phyloP scores from a whole-genome alignment of 2,113 vertebrate genomes.

The Myiozetetes cayanensis region DNA sequence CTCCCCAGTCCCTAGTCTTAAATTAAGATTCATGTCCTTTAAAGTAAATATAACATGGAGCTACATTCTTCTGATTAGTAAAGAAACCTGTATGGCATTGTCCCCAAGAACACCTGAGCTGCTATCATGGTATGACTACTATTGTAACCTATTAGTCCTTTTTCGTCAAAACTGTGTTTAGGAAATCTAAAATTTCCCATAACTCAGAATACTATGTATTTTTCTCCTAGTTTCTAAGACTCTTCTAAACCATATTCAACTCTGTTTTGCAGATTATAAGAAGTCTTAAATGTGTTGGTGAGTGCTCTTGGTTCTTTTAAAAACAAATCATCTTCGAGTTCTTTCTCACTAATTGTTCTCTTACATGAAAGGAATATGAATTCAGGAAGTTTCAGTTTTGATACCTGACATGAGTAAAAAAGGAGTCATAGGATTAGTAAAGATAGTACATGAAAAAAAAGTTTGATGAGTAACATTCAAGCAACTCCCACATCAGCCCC shows the following conservation, averaged over 20 bases:
- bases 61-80: neutral
- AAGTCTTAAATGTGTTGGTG: neutral
- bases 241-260: neutral
- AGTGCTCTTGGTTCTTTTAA: neutral
- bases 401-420: neutral
- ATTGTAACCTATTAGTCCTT: neutral
- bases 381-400: neutral
- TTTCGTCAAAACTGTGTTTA: neutral
- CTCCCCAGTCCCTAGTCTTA: neutral
- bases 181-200: neutral
- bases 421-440: constrained; percentile 14
- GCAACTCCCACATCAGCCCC: neutral
- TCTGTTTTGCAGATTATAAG: neutral
- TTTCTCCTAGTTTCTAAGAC: neutral
- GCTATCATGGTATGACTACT: neutral
- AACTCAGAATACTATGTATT: neutral
- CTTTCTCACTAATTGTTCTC: neutral
- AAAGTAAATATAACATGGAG: neutral
- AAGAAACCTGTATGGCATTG: neutral
- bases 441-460: neutral
- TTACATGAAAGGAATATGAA: neutral
- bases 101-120: neutral
- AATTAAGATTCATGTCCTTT: neutral
- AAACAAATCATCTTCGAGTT: neutral
- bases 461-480: constrained; percentile 5